phyloP scores from a whole-genome alignment of 1,140 invertebrate species.

The Chymomyza costata region DNA sequence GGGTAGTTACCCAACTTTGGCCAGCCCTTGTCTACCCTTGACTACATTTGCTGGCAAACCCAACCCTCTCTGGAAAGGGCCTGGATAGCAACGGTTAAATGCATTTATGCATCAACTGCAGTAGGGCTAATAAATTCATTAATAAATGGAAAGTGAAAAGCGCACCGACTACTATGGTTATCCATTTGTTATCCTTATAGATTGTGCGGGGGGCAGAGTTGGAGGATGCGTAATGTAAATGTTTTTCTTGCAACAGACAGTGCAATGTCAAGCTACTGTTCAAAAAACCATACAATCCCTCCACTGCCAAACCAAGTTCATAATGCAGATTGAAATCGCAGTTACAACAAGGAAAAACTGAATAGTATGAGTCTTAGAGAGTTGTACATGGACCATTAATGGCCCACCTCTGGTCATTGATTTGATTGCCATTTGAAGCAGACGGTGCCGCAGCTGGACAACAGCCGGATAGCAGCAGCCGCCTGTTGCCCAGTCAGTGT shows the following conservation, averaged over 20 bases:
- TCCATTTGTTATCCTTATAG: conserved; percentile 39
- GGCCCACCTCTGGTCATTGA: conserved; percentile 23
- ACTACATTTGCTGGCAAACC: no score
- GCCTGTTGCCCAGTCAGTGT: conserved; percentile 34
- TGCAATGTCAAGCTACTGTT: conserved; percentile 9
- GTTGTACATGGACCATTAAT: conserved; percentile 51
- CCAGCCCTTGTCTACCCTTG: background rate
- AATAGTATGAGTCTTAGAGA: conserved; percentile 18
- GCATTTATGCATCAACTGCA: conserved; percentile 49
- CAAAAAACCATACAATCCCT: background rate
- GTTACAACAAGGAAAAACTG: conserved; percentile 1
- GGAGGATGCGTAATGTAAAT: conserved; percentile 36
- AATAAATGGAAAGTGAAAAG: conserved; percentile 57
- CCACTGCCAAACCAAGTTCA: conserved; percentile 5
- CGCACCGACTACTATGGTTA: conserved; percentile 18
- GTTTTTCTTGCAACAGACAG: conserved; percentile 5
- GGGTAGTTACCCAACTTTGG: background rate
- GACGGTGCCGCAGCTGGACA: conserved; percentile 4
- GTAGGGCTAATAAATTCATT: conserved; percentile 54
- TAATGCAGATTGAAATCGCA: conserved; percentile 44
- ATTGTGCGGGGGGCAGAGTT: conserved; percentile 2
- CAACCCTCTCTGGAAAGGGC: conserved; percentile 6
- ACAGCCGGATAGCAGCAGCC: no score
- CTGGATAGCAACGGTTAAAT: conserved; percentile 36
- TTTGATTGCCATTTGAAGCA: conserved; percentile 21